Conservation (phyloP, 1,140 invertebrate species). For the Lepidostoma basale region DNA sequence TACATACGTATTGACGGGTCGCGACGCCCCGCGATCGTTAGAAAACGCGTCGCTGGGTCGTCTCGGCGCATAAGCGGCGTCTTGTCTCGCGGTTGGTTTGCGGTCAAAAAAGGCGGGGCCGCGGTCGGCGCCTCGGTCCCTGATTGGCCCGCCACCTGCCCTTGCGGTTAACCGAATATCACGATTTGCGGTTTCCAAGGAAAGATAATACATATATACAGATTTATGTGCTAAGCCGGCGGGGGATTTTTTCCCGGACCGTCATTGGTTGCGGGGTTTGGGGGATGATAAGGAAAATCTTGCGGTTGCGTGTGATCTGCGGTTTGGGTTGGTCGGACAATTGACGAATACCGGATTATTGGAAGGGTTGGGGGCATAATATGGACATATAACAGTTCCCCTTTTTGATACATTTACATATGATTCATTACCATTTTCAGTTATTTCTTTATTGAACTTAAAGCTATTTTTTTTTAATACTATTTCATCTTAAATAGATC, state of each 20-base stretch:
- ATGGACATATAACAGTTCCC: too few relatives aligned
- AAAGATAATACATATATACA: constrained; percentile 6
- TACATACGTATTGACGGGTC: too few relatives aligned
- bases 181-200: constrained; percentile 44
- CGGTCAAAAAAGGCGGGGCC: constrained; percentile 56
- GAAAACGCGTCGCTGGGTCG: constrained; percentile 41
- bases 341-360: not conserved
- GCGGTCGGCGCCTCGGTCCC: constrained; percentile 49
- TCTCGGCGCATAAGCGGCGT: constrained; percentile 48
- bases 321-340: constrained; percentile 12
- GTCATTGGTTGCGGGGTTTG: constrained; percentile 7
- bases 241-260: constrained; percentile 28
- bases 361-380: too few relatives aligned
- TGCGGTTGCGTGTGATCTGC: constrained; percentile 24
- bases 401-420: too few relatives aligned
- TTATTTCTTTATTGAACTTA: too few relatives aligned
- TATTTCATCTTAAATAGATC: too few relatives aligned
- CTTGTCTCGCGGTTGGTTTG: constrained; percentile 60
- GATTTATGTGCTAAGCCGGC: not conserved
- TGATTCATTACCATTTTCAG: too few relatives aligned
- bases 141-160: constrained; percentile 51
- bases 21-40: constrained; percentile 23
- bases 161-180: constrained; percentile 51
- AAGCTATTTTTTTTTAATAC: too few relatives aligned
- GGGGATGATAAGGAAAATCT: not conserved